A percentile compares a stretch with the other conserved stretches of the same genome.
These are phyloP conservation scores for Oreochromis aureus DNA, from an alignment of 2,113 vertebrate species.

Conservation along the genomic window DNA sequence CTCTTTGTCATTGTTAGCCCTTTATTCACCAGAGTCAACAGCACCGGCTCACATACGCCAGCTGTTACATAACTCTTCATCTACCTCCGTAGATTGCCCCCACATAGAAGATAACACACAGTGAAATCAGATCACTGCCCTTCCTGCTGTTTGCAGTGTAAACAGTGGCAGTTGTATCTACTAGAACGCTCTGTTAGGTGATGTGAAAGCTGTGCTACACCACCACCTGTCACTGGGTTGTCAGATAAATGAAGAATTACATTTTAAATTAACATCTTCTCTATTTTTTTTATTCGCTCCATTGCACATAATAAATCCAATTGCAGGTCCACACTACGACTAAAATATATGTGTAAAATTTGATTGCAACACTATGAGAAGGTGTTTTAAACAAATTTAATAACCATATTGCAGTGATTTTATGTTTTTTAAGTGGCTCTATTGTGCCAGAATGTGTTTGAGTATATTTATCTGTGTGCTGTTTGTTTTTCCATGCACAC, in stretches of 20 bases:
- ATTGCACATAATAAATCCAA: background rate
- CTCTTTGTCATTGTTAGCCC: slow-evolving; percentile 57
- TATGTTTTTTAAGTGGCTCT: background rate
- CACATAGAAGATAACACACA: slow-evolving; percentile 14
- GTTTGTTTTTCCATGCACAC: background rate
- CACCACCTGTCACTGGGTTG: slow-evolving; percentile 30
- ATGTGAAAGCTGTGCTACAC: background rate
- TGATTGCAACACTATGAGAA: background rate
- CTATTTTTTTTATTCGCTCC: background rate
- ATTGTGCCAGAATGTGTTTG: background rate
- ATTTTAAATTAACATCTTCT: background rate
- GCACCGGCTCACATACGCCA: slow-evolving; percentile 45
- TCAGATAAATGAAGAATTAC: slow-evolving; percentile 8
- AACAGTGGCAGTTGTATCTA: slow-evolving; percentile 26
- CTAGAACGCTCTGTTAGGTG: slow-evolving; percentile 25
- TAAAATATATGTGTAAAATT: background rate
- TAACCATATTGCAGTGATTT: background rate
- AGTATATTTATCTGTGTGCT: background rate
- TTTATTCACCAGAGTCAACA: slow-evolving; percentile 59
- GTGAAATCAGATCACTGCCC: slow-evolving; percentile 38
- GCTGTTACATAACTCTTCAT: slow-evolving; percentile 57
- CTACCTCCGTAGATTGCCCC: slow-evolving; percentile 6
- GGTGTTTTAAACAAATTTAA: background rate
- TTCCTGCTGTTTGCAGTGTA: slow-evolving; percentile 35
- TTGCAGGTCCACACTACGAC: background rate